Evolutionary conservation across 2,113 vertebrate species (phyloP), one percentile per base, ranked within the genome.

Genomic region (Pollachius pollachius): DNA sequence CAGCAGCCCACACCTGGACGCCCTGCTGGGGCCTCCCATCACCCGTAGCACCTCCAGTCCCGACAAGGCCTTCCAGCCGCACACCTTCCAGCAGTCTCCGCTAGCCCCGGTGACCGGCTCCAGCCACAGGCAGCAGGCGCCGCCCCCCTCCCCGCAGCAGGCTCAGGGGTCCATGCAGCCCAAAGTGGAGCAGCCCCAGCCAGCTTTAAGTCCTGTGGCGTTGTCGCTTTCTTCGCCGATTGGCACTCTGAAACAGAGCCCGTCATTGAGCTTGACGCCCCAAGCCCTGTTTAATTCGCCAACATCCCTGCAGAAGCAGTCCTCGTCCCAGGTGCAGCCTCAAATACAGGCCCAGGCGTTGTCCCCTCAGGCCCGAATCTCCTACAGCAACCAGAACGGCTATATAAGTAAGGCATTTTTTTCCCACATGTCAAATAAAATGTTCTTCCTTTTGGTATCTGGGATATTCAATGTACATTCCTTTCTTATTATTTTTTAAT

Each of bases 1-100:
- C 81, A 92, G 85, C 74, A 92, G 86, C 80, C 92, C 92, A 11
- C 91, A 93, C 81, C 81, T 93, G 74, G 92, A 93, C 52, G 92
- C 92, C 13, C 89, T 93, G 11, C 81, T 93, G 52, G 92, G 92
- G 15, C 92, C 92, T 7, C 91, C 92, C 52, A 91, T 92, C 76
- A 90, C 78, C 61, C 89, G 86, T 1, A 89, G 86, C 76, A 85
- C 92, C 12, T 82, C 92, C 62, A 81, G 73, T 64, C 85, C 91
- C 0, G 87, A 92, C 63, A 92, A 92, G 73, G n/a, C 81, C 17
- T 92, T 91, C 80, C 88, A 87, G 64, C 86, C 88, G 13, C 30
- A 83, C n/a, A 89, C 87, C n/a, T 90, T 92, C 83, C 91, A 92
- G 75, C 89, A 90, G 77, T 85, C 90, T n/a, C 89, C 89, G 0